phyloP scores from a whole-genome alignment of 53 echinoderm and acorn worm species.

The Echinometra lucunter region DNA sequence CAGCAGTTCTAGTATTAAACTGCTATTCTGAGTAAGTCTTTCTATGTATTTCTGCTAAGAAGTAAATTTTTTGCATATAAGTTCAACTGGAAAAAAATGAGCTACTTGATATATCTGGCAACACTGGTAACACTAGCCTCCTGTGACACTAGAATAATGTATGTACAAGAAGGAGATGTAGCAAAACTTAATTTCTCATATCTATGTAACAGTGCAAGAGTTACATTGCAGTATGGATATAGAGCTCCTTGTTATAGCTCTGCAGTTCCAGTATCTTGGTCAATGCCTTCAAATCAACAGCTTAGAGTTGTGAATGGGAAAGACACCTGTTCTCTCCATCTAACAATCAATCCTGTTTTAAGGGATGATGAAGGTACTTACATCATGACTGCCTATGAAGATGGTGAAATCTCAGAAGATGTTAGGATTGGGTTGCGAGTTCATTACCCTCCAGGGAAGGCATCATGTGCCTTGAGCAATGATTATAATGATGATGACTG shows the following conservation, averaged over 20 bases:
- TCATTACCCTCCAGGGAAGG: constrained; percentile 19
- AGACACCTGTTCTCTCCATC: not conserved
- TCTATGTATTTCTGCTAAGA: too few relatives aligned
- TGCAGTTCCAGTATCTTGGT: not conserved
- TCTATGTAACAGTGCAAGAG: not conserved
- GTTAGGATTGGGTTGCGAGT: not conserved
- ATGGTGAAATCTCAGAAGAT: not conserved
- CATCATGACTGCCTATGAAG: not conserved
- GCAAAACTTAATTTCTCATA: not conserved
- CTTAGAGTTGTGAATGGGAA: not conserved
- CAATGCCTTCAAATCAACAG: not conserved
- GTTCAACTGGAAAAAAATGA: too few relatives aligned
- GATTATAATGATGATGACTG: constrained; percentile 12
- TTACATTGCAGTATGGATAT: not conserved
- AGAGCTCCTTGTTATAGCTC: not conserved
- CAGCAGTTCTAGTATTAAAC: too few relatives aligned
- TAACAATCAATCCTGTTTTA: not conserved
- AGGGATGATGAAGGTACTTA: not conserved
- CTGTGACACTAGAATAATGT: not conserved
- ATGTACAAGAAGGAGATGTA: not conserved
- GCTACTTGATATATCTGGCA: not conserved
- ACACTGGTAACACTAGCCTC: not conserved
- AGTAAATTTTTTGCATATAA: too few relatives aligned
- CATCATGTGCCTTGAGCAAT: not conserved
- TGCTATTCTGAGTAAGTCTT: too few relatives aligned